A percentile compares a stretch with the other conserved stretches of the same genome.
Evolutionary conservation across 2,113 vertebrate species (phyloP).

Genomic region (Grus americana): DNA sequence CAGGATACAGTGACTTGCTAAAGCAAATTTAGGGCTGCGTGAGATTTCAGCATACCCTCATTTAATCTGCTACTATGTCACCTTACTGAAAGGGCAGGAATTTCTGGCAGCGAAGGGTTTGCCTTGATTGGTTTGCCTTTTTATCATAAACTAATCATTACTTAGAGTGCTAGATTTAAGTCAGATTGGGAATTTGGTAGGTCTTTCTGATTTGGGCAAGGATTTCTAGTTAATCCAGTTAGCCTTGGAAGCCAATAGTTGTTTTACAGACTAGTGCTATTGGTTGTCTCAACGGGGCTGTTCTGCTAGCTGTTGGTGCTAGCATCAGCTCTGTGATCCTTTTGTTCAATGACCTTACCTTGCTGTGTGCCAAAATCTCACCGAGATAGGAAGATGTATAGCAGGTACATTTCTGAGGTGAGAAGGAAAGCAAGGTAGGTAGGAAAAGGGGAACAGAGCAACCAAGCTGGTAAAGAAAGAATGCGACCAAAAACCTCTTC

Average conservation of each 20-base stretch:
- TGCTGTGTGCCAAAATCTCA: not conserved
- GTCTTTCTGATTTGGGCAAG: not conserved
- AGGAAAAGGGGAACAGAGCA: not conserved
- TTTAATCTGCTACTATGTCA: not conserved
- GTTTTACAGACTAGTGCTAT: not conserved
- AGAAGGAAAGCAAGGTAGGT: not conserved
- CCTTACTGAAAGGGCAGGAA: not conserved
- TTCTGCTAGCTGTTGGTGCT: not conserved
- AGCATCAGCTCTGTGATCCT: not conserved
- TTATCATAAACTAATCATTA: not conserved
- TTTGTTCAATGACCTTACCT: not conserved
- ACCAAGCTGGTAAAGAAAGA: not conserved
- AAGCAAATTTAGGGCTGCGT: not conserved
- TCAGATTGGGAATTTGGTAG: not conserved
- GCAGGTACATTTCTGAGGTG: not conserved
- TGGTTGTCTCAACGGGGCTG: not conserved
- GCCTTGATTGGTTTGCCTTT: not conserved
- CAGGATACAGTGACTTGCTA: not conserved
- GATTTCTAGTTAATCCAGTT: not conserved
- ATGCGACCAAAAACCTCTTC: not conserved
- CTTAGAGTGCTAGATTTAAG: not conserved
- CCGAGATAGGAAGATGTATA: not conserved
- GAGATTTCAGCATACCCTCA: not conserved
- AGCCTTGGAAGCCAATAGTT: not conserved
- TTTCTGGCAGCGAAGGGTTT: not conserved